phyloP scores from a whole-genome alignment of 1,140 invertebrate genomes.

The Ips nitidus region DNA sequence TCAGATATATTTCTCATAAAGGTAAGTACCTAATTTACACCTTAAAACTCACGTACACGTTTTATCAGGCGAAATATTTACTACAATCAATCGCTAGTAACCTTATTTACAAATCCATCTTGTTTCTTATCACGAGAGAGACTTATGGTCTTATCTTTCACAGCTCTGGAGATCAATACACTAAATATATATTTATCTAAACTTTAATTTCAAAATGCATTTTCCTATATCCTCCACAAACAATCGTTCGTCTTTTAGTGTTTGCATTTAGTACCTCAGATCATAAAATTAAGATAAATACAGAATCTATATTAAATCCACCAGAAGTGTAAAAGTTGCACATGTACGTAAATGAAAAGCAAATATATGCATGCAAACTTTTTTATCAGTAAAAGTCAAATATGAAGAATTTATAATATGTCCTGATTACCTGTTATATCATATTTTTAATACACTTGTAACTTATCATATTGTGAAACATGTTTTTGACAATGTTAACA shows the following conservation, averaged over 20 bases:
- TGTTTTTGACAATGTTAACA: no score
- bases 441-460: no score
- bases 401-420: not conserved
- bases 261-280: not conserved
- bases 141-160: not conserved
- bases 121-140: not conserved
- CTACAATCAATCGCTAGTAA: not conserved
- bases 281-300: no score
- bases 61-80: no score
- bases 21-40: constrained; percentile 44
- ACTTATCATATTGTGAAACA: no score
- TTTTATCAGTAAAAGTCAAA: not conserved
- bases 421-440: not conserved
- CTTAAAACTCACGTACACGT: no score
- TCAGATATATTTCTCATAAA: constrained; percentile 55
- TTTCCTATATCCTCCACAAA: not conserved
- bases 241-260: not conserved
- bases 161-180: not conserved
- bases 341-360: no score
- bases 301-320: no score
- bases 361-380: not conserved
- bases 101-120: constrained; percentile 3
- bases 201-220: not conserved
- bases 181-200: constrained; percentile 1
- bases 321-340: no score